Base-by-base conservation (phyloP, 2,797 vertebrate species). In the Microctenopoma steveboyesi region DNA sequence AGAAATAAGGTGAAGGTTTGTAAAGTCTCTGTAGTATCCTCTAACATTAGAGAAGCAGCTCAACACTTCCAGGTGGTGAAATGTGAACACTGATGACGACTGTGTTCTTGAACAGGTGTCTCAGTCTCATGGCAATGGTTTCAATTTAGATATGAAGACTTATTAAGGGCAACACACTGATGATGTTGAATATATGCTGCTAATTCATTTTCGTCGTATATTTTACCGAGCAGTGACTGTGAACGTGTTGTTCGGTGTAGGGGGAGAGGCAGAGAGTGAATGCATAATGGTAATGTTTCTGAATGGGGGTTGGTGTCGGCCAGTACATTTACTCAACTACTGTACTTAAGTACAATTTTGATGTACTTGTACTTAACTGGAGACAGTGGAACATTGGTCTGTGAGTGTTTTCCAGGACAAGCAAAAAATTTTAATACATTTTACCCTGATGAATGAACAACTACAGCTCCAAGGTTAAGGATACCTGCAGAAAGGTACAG, bases 81-180 rank as follows among this genome's bases (percentile, higher is more conserved):
- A 81, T 85, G 74, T 81, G 72, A 68, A 53, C 69, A 64, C 50
- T 47, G 72, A 78, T 69, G 76, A 71, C 66, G 70, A 72, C 72
- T 64, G 39, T 72, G 67, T 85, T 85, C 67, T 60, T 52, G 57
- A 83, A 70, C 74, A 87, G 83, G 72, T 79, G 76, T 74, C 53
- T 65, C 55, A 69, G 68, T 62, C 72, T 75, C 77, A 55, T 71
- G 68, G 56, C 64, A 71, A 60, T 72, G 42, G 55, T 52, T 63
- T 61, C 16, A 14, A 46, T 51, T 62, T 68, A 62, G 4, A 58
- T 30, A 45, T 28, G 16, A 42, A 42, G 37, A 51, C 33, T 0
- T 9, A 57, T 48, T 35, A 61, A 37, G 57, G 60, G 54, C 16
- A 18, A 27, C 16, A 15, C 47, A 50, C 51, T 63, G n/a, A 39